Evolutionary conservation across 2,888 invertebrate species (phyloP), one percentile per base, ranked within the genome.

Genomic region (Palloptera scutellata): DNA sequence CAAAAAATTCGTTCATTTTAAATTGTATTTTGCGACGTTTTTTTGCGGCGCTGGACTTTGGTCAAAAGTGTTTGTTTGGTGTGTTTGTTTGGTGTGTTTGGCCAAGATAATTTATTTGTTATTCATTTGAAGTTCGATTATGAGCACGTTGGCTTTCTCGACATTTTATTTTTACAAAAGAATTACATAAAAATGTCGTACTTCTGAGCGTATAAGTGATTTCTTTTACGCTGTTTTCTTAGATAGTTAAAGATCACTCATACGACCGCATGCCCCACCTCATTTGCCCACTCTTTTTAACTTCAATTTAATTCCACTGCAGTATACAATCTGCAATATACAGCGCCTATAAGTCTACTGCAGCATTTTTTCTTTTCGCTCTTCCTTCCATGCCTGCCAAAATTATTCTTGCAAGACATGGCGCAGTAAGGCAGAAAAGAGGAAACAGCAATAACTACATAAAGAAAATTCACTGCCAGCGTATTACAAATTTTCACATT

Each of bases 311-410:
- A 58, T 58, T 66, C 60, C 69, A 66, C 52, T 66, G 60, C 55
- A 69, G 66, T 61, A 54, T 40, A 62, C 71, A 72, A 76, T 81
- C 80, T 78, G 81, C 81, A 80, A 74, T 77, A 74, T 76, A 72
- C 67, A 81, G 81, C 81, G 81, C 79, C 81, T 78, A 81, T 74
- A 76, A 80, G 81, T 81, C 81, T 81, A 73, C 77, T 79, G 78
- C 79, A 78, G 75, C 75, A 74, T 64, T 69, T 72, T 61, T 17
- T 10, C 20, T 57, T 52, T 20, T 53, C 51, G 51, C 15, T 4
- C 15, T 48, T 2, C 15, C 51, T 48, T 48, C 51, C 15, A n/a
- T 48, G 9, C 30, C 30, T 30, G 30, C 30, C 30, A 30, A 30
- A 30, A 11, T 41, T 13, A 15, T 73, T 73, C 71, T 73, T 70